Evolutionary conservation across 2,797 vertebrate genomes (phyloP), one percentile per base, ranked within the genome.

Genomic region (Coracias cyanogaster): DNA sequence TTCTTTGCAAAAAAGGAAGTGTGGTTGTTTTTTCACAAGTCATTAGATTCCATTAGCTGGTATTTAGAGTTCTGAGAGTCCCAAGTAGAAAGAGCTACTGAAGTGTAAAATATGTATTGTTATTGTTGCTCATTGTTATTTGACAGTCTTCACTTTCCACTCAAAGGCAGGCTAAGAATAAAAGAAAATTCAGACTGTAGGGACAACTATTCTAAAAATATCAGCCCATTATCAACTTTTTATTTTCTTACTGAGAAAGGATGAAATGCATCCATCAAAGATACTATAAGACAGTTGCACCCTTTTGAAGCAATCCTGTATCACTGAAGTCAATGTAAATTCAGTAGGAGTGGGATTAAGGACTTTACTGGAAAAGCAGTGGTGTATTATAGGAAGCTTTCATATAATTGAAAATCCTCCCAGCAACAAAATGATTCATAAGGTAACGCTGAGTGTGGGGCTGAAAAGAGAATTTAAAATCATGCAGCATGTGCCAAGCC

Each of bases 11-110:
- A 85, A 86, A 71, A 15, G 24, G 31, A 49, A 8, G 69, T 81
- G 37, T 85, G 28, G 57, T 45, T 89, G 79, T 95, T 96, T 39
- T 94, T 95, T 86, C 13, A 91, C 51, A 82, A 87, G 46, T 89
- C 79, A 58, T 94, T 91, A 86, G 57, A 80, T 55, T 96, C n/a
- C 69, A 48, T 89, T 91, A 90, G 48, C 66, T 62, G 18, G 37
- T 73, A 46, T 88, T 94, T 62, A 90, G 39, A 82, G n/a, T 65
- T 86, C 70, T 84, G 55, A 71, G n/a, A 92, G 43, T 85, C 21
- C 33, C 51, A 77, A 48, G n/a, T 66, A 82, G 77, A 89, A 86
- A 78, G 49, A 85, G 65, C 41, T 79, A 52, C 0, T 90, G 73
- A 86, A 89, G 46, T 65, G 24, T 69, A 62, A 82, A 94, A 48